Conservation (phyloP, 2,888 invertebrate genomes). For the Gymnocheta viridis region DNA sequence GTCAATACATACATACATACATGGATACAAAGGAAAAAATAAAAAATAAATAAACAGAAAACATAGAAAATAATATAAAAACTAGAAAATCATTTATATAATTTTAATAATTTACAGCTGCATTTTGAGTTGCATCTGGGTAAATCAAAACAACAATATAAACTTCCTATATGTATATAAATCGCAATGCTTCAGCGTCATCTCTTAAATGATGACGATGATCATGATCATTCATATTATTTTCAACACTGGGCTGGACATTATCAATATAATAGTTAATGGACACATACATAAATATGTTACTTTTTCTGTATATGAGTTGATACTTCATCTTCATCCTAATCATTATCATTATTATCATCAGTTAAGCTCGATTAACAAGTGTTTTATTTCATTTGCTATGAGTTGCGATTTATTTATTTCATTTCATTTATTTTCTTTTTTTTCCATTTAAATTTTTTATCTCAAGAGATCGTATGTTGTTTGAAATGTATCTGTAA, state of each 20-base stretch:
- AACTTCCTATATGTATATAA: conserved; percentile 68
- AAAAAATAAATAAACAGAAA: conserved; percentile 12
- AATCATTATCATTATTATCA: conserved; percentile 45
- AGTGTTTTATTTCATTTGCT: conserved; percentile 67
- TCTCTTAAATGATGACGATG: conserved; percentile 17
- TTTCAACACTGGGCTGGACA: conserved; percentile 21
- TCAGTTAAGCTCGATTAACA: conserved; percentile 70
- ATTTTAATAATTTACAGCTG: conserved; percentile 70
- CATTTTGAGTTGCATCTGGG: conserved; percentile 38
- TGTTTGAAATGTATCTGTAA: conserved; percentile 33
- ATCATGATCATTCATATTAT: conserved; percentile 9
- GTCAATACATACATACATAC: too few relatives aligned
- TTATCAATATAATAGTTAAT: conserved; percentile 20
- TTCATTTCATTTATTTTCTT: conserved; percentile 16
- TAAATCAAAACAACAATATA: conserved; percentile 57
- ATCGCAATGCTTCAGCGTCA: conserved; percentile 55
- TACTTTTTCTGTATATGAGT: not conserved
- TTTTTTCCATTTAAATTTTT: conserved; percentile 3
- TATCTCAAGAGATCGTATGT: conserved; percentile 50
- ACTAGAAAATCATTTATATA: conserved; percentile 63
- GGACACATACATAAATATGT: not conserved
- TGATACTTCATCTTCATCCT: conserved; percentile 28
- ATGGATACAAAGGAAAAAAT: not conserved
- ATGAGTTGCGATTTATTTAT: conserved; percentile 52
- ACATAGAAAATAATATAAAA: conserved; percentile 24